phyloP scores from a whole-genome alignment of 1,140 invertebrate genomes.

The Sipha flava region DNA sequence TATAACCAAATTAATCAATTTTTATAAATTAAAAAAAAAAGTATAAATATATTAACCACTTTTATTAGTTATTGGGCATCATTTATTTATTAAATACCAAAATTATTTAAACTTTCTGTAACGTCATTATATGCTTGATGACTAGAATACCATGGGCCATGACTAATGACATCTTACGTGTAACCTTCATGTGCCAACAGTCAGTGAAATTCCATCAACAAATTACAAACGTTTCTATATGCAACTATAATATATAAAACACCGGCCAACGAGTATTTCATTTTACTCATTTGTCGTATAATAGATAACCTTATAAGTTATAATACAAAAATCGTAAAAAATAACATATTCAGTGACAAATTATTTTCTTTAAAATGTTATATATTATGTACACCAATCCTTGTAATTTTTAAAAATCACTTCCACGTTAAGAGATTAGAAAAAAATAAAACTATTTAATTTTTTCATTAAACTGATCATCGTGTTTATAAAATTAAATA shows the following conservation, averaged over 20 bases:
- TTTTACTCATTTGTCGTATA: background rate
- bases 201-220: conserved; percentile 15
- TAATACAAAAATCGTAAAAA: background rate
- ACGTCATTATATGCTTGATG: conserved; percentile 8
- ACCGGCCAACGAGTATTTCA: background rate
- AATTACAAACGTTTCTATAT: background rate
- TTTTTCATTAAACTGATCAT: too few species aligned
- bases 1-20: too few species aligned
- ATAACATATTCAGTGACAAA: background rate
- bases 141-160: background rate
- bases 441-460: too few species aligned
- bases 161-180: conserved; percentile 19
- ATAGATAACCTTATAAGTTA: background rate
- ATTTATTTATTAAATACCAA: background rate
- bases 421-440: background rate
- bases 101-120: background rate
- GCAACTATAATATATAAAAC: background rate
- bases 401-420: background rate
- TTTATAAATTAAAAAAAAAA: background rate
- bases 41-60: background rate
- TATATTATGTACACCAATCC: background rate
- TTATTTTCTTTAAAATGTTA: background rate
- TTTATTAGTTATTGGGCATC: background rate
- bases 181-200: conserved; percentile 28
- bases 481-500: too few species aligned